Base-by-base conservation (phyloP, 2,888 invertebrate species). In the Watsonalla binaria region DNA sequence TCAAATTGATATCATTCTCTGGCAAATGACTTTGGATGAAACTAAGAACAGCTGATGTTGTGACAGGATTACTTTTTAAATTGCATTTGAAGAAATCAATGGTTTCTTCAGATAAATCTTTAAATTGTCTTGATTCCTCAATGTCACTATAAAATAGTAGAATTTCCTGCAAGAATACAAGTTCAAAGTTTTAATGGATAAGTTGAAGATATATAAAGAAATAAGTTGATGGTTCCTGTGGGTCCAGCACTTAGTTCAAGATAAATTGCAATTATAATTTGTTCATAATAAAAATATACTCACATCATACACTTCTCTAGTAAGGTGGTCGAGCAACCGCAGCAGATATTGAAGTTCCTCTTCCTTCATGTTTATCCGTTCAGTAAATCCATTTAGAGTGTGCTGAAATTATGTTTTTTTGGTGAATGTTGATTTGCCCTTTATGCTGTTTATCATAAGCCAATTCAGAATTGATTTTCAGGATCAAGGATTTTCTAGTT, bases 261-360 rank as follows among this genome's bases (percentile, higher is more conserved):
- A 42, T 42, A 42, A 42, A 42, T 2, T 42, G 5, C 42, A 42
- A 2, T 5, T 11, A 37, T n/a, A 46, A 35, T 46, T 39, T 4
- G 24, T 24, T 24, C 1, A 24, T 24, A 37, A 1, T 37, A 37
- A 37, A 37, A 6, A 4, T 2, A 8, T 37, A 66, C 78, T 74
- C 74, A 90, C 91, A 65, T 88, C 80, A 74, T 78, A 83, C 58
- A 86, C 67, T 57, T 82, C 75, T 52, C 78, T 78, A 56, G 76
- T 77, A 4, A 84, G 72, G 56, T 82, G 68, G 65, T 91, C 89
- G 56, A 89, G 78, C 9, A 91, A 76, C 45, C 74, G 75, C 52
- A 91, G 67, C 58, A 85, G 73, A 59, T 91, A 91, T 62, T 86
- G 84, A 6, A 90, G 57, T 62, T 91, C 91, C 54, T 86, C 85